Evolutionary conservation across 2,888 invertebrate genomes (phyloP), one percentile per base, ranked within the genome.

Genomic region (Yponomeuta cagnagella): DNA sequence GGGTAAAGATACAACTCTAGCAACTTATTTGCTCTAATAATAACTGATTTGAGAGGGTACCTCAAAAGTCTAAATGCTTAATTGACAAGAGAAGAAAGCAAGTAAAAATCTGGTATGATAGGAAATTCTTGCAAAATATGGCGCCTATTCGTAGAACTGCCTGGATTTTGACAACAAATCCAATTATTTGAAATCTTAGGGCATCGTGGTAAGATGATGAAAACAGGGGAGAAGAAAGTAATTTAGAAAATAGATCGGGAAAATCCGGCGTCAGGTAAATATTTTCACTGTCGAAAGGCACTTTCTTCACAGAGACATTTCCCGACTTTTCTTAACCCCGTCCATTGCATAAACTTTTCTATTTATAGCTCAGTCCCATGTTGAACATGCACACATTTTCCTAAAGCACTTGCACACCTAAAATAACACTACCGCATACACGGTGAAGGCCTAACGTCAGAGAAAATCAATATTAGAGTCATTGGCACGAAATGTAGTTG

Each of bases 361-460:
- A 43, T 43, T 43, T 43, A 43, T 43, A 43, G 43, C 43, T 8
- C 8, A 5, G 43, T 43, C 43, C 43, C 43, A 6, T 58, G 52
- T 15, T 15, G 4, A 58, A 2, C 52, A 58, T 15, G 15, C 52
- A 58, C 52, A 15, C 12, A 58, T 58, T 58, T 58, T 58, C 52
- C 52, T 12, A 58, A 58, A 58, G 6, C 12, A 58, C 52, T 58
- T 58, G 52, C 58, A 71, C 48, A 69, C 63, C 70, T 73, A 81
- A 84, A 86, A 87, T 84, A 88, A 85, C 85, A 88, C 85, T 79
- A 84, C 89, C 87, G 87, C 88, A 88, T 84, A 78, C 79, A 81
- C 77, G 78, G 80, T 84, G 78, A 76, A 71, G 74, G 78, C 79
- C 74, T 80, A 78, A 88, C 86, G 89, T 89, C 88, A 88, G 82